Percentiles rank a stretch among this genome's conserved stretches.
Conservation (phyloP, 2,888 invertebrate species). For the Craniophora ligustri region DNA sequence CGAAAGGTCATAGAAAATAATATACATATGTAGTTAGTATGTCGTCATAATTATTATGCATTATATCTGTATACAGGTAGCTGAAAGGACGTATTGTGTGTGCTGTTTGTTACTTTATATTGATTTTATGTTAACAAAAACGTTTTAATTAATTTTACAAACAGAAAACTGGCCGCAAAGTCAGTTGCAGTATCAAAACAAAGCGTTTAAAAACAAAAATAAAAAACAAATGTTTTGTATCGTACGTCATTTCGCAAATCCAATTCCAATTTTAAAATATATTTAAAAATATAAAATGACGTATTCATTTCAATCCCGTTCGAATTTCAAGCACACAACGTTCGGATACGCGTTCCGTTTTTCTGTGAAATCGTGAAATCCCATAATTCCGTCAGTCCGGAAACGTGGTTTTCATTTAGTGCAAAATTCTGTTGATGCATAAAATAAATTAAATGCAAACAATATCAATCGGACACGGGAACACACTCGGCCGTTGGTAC, state of each 20-base stretch:
- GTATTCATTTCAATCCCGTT: slow-evolving; percentile 49
- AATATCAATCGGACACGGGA: slow-evolving; percentile 83
- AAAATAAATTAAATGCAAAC: slow-evolving; percentile 82
- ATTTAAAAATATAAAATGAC: slow-evolving; percentile 43
- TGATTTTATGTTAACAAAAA: neutral
- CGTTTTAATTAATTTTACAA: slow-evolving; percentile 6
- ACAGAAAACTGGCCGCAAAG: slow-evolving; percentile 17
- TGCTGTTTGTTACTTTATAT: no score
- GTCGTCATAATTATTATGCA: no score
- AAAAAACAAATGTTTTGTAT: slow-evolving; percentile 24
- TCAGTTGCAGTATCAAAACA: slow-evolving; percentile 19
- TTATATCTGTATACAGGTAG: no score
- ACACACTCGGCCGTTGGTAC: slow-evolving; percentile 78
- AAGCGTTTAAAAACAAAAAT: slow-evolving; percentile 28
- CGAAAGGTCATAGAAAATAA: no score
- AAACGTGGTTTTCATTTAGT: slow-evolving; percentile 70
- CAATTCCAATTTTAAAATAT: slow-evolving; percentile 44
- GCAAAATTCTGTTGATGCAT: slow-evolving; percentile 72
- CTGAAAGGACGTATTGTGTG: no score
- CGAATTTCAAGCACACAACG: slow-evolving; percentile 45
- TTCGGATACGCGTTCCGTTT: slow-evolving; percentile 47
- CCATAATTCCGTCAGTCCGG: slow-evolving; percentile 58
- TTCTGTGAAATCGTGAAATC: slow-evolving; percentile 57
- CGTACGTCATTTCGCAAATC: slow-evolving; percentile 35
- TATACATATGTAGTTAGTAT: no score